These are phyloP conservation scores for Balanococcus diminutus DNA, from an alignment of 2,888 invertebrate species.

Conservation along the genomic window DNA sequence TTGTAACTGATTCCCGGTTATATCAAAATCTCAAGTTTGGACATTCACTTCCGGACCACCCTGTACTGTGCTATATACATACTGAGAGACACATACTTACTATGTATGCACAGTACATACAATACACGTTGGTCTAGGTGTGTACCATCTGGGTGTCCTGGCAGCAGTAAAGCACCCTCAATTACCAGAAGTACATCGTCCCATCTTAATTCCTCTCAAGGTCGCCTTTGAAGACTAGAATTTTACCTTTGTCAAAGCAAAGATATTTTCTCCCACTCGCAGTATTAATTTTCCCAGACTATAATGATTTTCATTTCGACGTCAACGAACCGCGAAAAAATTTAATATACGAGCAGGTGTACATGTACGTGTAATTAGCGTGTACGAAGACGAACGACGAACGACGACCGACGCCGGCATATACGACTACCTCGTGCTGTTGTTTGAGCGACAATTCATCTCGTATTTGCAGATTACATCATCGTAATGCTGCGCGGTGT, in stretches of 20 bases:
- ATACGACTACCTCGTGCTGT: not conserved
- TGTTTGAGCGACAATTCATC: not conserved
- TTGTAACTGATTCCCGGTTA: too few relatives aligned
- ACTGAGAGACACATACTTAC: not conserved
- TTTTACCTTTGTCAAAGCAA: not conserved
- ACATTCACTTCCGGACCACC: too few relatives aligned
- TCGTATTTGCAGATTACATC: conserved; percentile 9
- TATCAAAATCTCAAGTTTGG: too few relatives aligned
- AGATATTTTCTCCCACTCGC: not conserved
- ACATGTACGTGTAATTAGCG: not conserved
- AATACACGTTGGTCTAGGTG: not conserved
- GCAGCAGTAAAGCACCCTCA: not conserved
- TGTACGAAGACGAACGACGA: too few relatives aligned
- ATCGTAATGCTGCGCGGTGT: not conserved
- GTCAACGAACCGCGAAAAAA: conserved; percentile 36
- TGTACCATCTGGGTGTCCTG: not conserved
- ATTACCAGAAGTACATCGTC: not conserved
- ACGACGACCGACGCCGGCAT: not conserved
- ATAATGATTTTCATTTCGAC: conserved; percentile 16
- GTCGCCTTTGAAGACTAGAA: not conserved
- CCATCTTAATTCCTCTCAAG: too few relatives aligned
- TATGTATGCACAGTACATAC: not conserved
- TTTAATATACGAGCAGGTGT: not conserved
- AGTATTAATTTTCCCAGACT: not conserved
- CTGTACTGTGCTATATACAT: too few relatives aligned